A percentile compares a stretch with the other conserved stretches of the same genome.
These are phyloP conservation scores for Scrobipalpa costella DNA, from an alignment of 2,888 invertebrate species.

Conservation along the genomic window DNA sequence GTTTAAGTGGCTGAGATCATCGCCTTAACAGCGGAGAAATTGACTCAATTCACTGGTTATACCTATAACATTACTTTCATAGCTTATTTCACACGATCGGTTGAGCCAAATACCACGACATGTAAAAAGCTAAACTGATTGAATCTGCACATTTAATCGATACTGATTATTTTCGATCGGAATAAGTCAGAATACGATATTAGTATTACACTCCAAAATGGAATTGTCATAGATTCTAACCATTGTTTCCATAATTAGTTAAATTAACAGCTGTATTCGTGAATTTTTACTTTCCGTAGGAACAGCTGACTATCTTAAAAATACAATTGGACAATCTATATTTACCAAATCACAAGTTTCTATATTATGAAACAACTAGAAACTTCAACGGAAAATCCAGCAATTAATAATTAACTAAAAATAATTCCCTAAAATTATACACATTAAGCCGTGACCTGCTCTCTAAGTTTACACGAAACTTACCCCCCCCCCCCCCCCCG, in stretches of 20 bases:
- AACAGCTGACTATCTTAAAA: constrained; percentile 15
- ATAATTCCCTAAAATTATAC: constrained; percentile 55
- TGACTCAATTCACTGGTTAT: constrained; percentile 71
- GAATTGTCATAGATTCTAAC: background rate
- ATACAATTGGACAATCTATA: constrained; percentile 8
- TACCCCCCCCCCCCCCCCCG: too few relatives aligned
- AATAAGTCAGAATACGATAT: too few relatives aligned
- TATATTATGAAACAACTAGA: constrained; percentile 45
- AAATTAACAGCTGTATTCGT: background rate
- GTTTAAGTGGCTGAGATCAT: constrained; percentile 74
- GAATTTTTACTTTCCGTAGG: background rate
- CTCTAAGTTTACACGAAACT: too few relatives aligned
- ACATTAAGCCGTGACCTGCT: too few relatives aligned
- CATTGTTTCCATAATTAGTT: background rate
- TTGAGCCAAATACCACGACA: constrained; percentile 14
- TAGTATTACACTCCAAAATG: background rate
- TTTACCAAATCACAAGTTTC: constrained; percentile 19
- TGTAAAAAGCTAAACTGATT: constrained; percentile 1
- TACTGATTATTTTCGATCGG: background rate
- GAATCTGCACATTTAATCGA: background rate
- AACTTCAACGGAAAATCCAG: constrained; percentile 53
- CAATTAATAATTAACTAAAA: constrained; percentile 54
- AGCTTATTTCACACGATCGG: constrained; percentile 6
- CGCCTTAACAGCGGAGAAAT: constrained; percentile 63
- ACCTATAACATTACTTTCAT: constrained; percentile 48